Conservation (phyloP, 2,797 vertebrate species). For the Scyliorhinus canicula region DNA sequence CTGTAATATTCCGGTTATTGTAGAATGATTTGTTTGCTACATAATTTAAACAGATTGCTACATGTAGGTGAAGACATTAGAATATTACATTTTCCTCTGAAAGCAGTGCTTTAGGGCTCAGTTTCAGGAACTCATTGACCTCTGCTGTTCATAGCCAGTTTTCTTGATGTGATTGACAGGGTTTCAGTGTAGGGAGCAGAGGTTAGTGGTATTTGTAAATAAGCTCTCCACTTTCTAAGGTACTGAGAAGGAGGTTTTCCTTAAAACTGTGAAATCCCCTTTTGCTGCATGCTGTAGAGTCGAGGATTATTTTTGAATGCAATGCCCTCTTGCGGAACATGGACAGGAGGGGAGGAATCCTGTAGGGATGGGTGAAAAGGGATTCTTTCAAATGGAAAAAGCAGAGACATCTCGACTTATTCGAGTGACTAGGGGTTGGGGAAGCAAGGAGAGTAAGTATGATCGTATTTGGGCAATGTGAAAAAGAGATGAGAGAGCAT, state of each 20-base stretch:
- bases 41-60: not conserved
- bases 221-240: not conserved
- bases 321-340: not conserved
- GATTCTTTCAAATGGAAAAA: not conserved
- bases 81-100: not conserved
- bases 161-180: not conserved
- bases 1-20: not conserved
- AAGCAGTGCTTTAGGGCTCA: not conserved
- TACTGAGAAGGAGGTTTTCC: not conserved
- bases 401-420: not conserved
- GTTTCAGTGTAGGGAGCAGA: constrained; percentile 3
- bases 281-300: not conserved
- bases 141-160: not conserved
- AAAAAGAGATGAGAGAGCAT: not conserved
- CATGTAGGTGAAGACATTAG: not conserved
- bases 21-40: not conserved
- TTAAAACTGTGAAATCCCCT: not conserved
- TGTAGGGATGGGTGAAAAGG: not conserved
- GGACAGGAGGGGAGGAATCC: too few species aligned
- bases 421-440: not conserved
- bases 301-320: not conserved
- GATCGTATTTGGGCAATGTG: not conserved
- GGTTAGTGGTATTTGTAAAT: constrained; percentile 19
- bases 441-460: too few species aligned
- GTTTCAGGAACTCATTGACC: constrained; percentile 1